These are phyloP conservation scores for Clarias fuscus DNA, from an alignment of 2,797 vertebrate species.

Conservation along the genomic window DNA sequence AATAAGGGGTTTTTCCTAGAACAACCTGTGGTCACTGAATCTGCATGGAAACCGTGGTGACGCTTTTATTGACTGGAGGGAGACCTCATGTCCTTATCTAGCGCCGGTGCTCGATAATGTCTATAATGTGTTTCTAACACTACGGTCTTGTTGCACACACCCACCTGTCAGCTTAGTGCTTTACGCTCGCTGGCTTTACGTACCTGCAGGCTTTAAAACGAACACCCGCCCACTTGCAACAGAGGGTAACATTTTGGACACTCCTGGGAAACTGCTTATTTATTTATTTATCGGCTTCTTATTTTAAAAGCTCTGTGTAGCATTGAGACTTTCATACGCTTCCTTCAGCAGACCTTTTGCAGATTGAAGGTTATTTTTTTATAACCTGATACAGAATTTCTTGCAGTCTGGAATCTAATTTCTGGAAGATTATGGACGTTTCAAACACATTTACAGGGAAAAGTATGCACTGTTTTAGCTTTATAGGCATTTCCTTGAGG, in stretches of 20 bases:
- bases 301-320: neutral
- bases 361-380: neutral
- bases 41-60: too few species aligned
- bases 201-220: neutral
- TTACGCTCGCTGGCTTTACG: neutral
- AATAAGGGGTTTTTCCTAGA: neutral
- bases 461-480: neutral
- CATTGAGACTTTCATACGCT: too few species aligned
- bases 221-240: neutral
- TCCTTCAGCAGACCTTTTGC: neutral
- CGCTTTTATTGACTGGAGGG: neutral
- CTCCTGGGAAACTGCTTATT: neutral
- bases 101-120: neutral
- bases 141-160: conserved; percentile 1
- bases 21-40: neutral
- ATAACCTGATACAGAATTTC: neutral
- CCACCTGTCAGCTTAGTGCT: conserved; percentile 3
- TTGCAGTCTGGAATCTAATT: neutral
- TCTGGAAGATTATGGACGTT: neutral
- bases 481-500: neutral
- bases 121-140: conserved; percentile 11
- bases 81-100: conserved; percentile 2
- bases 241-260: too few species aligned
- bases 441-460: neutral
- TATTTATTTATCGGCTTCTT: neutral